phyloP scores from a whole-genome alignment of 2,888 invertebrate species.

The Neoascia interrupta region DNA sequence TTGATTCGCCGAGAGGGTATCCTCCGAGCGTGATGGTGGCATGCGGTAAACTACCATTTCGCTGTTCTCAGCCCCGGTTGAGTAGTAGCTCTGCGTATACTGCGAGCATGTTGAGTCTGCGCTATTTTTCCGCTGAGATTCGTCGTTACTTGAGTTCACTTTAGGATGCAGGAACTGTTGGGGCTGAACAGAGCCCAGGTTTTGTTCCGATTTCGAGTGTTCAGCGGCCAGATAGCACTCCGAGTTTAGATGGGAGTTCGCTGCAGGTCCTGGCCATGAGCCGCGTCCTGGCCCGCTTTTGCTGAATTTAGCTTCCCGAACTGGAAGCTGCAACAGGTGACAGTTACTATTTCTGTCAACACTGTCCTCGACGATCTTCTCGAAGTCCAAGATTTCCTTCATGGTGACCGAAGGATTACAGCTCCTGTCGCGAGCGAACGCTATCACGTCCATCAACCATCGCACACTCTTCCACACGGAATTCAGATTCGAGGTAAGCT shows the following conservation, averaged over 20 bases:
- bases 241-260: constrained; percentile 80
- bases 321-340: constrained; percentile 78
- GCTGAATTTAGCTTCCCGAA: constrained; percentile 86
- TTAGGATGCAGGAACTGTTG: constrained; percentile 58
- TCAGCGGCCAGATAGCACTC: constrained; percentile 83
- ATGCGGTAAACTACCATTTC: constrained; percentile 80
- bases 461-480: constrained; percentile 95
- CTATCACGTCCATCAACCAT: constrained; percentile 97
- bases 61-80: constrained; percentile 75
- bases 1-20: constrained; percentile 81
- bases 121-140: constrained; percentile 81
- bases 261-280: constrained; percentile 90
- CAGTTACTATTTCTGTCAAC: constrained; percentile 69
- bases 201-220: constrained; percentile 91
- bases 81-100: constrained; percentile 80
- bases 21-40: constrained; percentile 90
- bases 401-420: constrained; percentile 78
- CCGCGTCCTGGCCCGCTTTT: constrained; percentile 90
- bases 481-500: constrained; percentile 92
- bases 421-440: constrained; percentile 92
- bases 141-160: constrained; percentile 78
- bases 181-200: constrained; percentile 77
- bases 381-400: constrained; percentile 77
- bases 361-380: constrained; percentile 72
- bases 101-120: constrained; percentile 83